These are phyloP conservation scores for Pyrocephalus nanus DNA, from an alignment of 2,797 vertebrate genomes.

Conservation along the genomic window DNA sequence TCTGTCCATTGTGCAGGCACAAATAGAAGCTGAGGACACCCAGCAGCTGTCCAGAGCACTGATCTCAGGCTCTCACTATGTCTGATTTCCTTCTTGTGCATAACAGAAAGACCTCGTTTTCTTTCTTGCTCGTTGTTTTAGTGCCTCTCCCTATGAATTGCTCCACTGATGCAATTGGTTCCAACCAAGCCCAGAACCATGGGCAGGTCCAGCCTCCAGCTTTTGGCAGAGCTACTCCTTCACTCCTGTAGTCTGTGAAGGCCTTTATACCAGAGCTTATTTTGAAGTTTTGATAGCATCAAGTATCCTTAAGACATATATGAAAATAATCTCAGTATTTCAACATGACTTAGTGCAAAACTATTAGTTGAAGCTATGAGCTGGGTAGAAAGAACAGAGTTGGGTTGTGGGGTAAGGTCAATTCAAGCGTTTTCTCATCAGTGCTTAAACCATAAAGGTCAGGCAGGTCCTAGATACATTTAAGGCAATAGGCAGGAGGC, in stretches of 20 bases:
- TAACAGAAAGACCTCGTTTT: background rate
- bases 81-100: background rate
- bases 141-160: background rate
- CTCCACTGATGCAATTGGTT: background rate
- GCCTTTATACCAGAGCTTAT: background rate
- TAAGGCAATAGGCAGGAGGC: background rate
- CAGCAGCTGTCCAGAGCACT: background rate
- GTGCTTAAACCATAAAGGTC: background rate
- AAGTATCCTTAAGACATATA: background rate
- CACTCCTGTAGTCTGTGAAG: background rate
- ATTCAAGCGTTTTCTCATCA: background rate
- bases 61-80: accelerated
- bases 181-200: background rate
- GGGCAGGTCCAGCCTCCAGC: background rate
- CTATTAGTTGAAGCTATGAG: background rate
- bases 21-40: background rate
- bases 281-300: background rate
- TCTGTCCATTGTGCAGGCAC: accelerated
- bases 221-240: background rate
- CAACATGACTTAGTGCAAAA: background rate
- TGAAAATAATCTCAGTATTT: background rate
- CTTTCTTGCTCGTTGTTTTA: background rate
- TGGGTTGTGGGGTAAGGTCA: background rate
- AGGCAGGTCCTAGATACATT: background rate
- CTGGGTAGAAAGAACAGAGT: background rate